Base-by-base conservation (phyloP, 2,888 invertebrate species). In the Eueremaeus valkanovi region DNA sequence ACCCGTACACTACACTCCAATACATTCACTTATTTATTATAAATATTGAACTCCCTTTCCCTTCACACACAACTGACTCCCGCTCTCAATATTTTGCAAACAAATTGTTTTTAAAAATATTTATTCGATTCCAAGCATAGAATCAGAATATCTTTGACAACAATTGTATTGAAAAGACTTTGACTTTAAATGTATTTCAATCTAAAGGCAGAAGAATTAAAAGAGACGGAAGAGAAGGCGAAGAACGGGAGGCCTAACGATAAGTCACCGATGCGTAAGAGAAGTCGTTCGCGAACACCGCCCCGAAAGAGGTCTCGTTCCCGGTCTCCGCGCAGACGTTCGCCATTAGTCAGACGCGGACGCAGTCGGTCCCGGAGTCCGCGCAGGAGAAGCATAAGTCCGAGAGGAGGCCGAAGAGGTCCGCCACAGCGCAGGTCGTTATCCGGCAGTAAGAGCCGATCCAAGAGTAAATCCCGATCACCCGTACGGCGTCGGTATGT, bases 401-500 rank as follows among this genome's bases (percentile, higher is more conserved):
- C 77, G 18, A 73, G 51, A 42, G 36, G 40, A 42, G 36, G 40
- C 16, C 31, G 66, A 66, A 66, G 66, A 66, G 18, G 21, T 11
- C 33, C 33, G 0, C 76, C 77, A 6, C 36, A n/a, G n/a, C n/a
- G 76, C 5, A 61, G 78, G 18, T 76, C 78, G 24, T 75, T 49
- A 21, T 76, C 77, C 13, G 51, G 73, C 0, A 49, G 74, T 6
- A 61, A 73, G 31, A 79, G 79, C 11, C 1, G 70, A 29, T 70
- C 70, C 1, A 45, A 73, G 33, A 79, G 79, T 13, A 79, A 80
- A 40, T 78, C 80, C 0, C 76, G 80, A 33, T 78, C 76, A 40
- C 80, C 81, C n/a, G 63, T 63, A 13, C 24, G 42, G 27, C 42
- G 73, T 27, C 61, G 66, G 21, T 74, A 45, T 66, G 51, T 51